Base-by-base conservation (phyloP, 2,888 invertebrate species). In the Sicus ferrugineus region DNA sequence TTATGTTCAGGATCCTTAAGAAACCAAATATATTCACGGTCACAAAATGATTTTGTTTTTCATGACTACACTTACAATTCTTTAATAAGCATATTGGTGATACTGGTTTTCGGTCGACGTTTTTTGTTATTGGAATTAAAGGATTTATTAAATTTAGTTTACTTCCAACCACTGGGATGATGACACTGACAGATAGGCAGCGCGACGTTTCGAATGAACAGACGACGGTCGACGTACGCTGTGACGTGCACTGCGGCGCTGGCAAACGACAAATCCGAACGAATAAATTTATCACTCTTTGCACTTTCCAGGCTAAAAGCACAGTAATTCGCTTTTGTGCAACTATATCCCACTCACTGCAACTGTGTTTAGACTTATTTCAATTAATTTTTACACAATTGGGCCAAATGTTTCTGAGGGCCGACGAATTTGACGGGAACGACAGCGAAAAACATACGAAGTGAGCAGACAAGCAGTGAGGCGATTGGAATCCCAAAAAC, bases 51-150 rank as follows among this genome's bases (percentile, higher is more conserved):
- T 42, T 42, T 42, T 42, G 5, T 34, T 42, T 14, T 42, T 59
- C 19, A 65, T 38, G n/a, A n/a, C n/a, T 54, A 42, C 71, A 81
- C 81, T 81, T 76, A 81, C 81, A 80, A 81, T 80, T 81, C 81
- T 75, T 81, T 81, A 75, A 81, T 81, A 79, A 82, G 80, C 81
- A 81, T 80, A 77, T 79, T 79, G 70, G 61, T 31, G 56, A 61
- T 66, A 26, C 52, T 67, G 56, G 14, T 2, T 38, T 63, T 59
- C 16, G 28, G 28, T 16, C 4, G 9, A 23, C 38, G 34, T 38
- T 38, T 62, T 54, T 56, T n/a, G 19, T 61, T 61, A 21, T 34
- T 23, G 56, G 14, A 28, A 56, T 56, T 23, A 26, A 26, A 28
- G 26, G 19, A 56, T 16, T 21, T 56, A 56, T 56, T 16, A 21